phyloP scores from a whole-genome alignment of 2,113 vertebrate genomes.

The Felis chaus region DNA sequence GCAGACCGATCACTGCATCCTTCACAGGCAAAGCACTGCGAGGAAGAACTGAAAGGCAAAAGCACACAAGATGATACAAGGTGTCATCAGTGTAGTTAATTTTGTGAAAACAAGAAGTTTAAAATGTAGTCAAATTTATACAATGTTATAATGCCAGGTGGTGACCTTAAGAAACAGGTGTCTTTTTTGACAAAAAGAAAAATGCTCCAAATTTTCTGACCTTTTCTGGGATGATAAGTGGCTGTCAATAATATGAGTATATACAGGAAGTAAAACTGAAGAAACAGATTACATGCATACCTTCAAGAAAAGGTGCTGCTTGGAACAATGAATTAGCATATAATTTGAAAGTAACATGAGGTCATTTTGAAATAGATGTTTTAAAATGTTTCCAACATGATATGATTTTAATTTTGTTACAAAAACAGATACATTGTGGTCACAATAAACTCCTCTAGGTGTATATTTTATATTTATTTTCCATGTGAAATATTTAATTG shows the following conservation, averaged over 20 bases:
- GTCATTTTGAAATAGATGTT: constrained; percentile 27
- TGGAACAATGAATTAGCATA: constrained; percentile 44
- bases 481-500: not conserved
- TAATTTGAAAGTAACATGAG: constrained; percentile 10
- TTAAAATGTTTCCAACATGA: constrained; percentile 30
- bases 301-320: not conserved
- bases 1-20: not conserved
- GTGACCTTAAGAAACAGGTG: constrained; percentile 40
- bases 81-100: not conserved
- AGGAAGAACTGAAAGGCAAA: not conserved
- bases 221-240: constrained; percentile 13
- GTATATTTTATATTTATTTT: not conserved
- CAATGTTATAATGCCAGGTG: not conserved
- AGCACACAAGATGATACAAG: not conserved
- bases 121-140: not conserved
- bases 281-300: not conserved
- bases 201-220: not conserved
- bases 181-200: constrained; percentile 29
- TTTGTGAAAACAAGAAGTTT: not conserved
- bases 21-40: not conserved
- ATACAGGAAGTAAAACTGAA: not conserved
- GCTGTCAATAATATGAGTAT: not conserved
- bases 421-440: not conserved
- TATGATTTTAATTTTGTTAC: constrained; percentile 11
- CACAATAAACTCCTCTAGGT: not conserved